Percentiles rank a stretch among this genome's conserved stretches.
phyloP scores from a whole-genome alignment of 1,140 invertebrate species.

The Drosophila ficusphila region DNA sequence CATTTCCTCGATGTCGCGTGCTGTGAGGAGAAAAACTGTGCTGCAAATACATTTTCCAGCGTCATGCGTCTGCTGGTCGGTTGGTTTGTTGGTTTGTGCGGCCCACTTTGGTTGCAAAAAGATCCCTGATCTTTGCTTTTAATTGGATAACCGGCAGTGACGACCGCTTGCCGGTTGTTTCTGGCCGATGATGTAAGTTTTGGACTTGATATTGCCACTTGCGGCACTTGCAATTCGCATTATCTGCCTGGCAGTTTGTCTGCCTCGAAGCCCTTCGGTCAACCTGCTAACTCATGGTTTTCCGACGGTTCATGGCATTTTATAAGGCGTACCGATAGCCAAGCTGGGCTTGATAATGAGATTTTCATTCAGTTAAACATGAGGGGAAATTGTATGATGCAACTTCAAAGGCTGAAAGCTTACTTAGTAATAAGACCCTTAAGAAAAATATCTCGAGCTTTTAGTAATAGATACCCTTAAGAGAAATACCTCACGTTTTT shows the following conservation, averaged over 20 bases:
- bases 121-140: conserved; percentile 78
- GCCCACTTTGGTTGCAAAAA: conserved; percentile 60
- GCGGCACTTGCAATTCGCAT: conserved; percentile 37
- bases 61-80: conserved; percentile 22
- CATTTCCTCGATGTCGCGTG: conserved; percentile 81
- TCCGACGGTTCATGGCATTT: conserved; percentile 32
- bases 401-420: neutral
- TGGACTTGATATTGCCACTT: conserved; percentile 81
- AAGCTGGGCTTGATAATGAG: conserved; percentile 20
- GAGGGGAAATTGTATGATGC: conserved; percentile 25
- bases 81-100: conserved; percentile 13
- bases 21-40: conserved; percentile 25
- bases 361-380: conserved; percentile 15
- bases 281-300: conserved; percentile 38
- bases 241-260: neutral
- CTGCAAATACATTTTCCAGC: conserved; percentile 19
- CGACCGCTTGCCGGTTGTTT: conserved; percentile 34
- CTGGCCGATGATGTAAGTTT: conserved; percentile 64
- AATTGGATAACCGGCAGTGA: conserved; percentile 75
- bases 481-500: neutral
- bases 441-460: no score
- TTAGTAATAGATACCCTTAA: neutral
- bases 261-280: conserved; percentile 25
- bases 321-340: conserved; percentile 17
- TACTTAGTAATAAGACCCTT: no score